These are phyloP conservation scores for Premnoplex brunnescens DNA, from an alignment of 2,797 vertebrate genomes.

Conservation along the genomic window DNA sequence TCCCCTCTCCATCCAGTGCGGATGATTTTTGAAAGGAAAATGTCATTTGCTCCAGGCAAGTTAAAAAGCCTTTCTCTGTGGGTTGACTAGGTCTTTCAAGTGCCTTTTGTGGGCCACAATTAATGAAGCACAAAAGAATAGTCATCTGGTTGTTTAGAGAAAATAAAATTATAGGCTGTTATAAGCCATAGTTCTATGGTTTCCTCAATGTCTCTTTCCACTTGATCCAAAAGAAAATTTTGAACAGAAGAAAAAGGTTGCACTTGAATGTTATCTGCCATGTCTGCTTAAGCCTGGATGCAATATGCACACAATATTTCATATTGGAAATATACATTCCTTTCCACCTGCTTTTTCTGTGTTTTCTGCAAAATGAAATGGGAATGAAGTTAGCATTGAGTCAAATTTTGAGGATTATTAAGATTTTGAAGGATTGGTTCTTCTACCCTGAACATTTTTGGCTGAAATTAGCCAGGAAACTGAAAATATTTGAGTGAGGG, in stretches of 20 bases:
- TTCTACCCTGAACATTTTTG: neutral
- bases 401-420: neutral
- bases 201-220: neutral
- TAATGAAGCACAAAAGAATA: conserved; percentile 1
- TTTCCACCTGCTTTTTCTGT: neutral
- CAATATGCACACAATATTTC: neutral
- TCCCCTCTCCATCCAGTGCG: neutral
- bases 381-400: neutral
- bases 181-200: neutral
- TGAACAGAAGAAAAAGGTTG: neutral
- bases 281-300: neutral
- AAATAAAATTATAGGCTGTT: conserved; percentile 10
- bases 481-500: neutral
- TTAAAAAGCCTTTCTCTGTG: neutral
- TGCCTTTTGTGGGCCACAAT: neutral
- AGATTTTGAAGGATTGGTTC: neutral
- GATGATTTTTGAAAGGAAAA: neutral
- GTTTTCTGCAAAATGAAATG: neutral
- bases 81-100: neutral
- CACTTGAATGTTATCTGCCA: neutral
- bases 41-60: neutral
- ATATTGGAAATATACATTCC: neutral
- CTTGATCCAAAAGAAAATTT: neutral
- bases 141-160: neutral
- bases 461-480: neutral